These are phyloP conservation scores for Silurus lanzhouensis DNA, from an alignment of 2,797 vertebrate species.

Conservation along the genomic window DNA sequence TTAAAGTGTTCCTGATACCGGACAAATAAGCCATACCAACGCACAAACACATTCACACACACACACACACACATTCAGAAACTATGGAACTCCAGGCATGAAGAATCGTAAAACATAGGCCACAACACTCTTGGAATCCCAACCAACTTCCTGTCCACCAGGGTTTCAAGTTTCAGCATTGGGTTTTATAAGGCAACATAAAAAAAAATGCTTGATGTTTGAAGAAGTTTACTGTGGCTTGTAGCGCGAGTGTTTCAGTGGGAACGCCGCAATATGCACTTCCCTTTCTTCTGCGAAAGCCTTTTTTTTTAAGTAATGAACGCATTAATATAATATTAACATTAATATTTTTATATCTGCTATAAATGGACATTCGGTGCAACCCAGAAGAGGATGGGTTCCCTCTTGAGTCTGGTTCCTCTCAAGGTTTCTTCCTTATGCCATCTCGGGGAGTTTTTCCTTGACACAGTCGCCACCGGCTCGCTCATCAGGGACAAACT, in stretches of 20 bases:
- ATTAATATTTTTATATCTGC: too few species aligned
- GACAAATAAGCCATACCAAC: too few species aligned
- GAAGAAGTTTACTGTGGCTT: background rate
- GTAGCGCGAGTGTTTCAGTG: background rate
- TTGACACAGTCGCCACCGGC: too few species aligned
- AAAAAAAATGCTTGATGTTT: constrained; percentile 8
- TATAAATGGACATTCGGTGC: too few species aligned
- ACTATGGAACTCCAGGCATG: constrained; percentile 3
- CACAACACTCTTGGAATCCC: constrained; percentile 7
- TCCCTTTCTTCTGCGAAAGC: background rate
- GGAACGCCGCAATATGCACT: background rate
- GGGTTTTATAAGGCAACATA: constrained; percentile 12
- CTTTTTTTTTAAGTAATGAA: too few species aligned
- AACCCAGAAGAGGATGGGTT: too few species aligned
- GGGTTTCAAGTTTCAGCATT: constrained; percentile 17
- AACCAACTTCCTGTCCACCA: constrained; percentile 22
- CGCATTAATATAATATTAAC: too few species aligned
- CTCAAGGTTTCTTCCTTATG: too few species aligned
- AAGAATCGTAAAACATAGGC: constrained; percentile 16
- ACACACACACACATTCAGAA: background rate
- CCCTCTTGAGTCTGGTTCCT: too few species aligned
- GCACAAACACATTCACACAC: background rate
- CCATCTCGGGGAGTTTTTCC: too few species aligned
- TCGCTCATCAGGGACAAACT: too few species aligned
- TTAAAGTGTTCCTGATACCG: too few species aligned